Evolutionary conservation across 2,797 vertebrate species (phyloP).

Genomic region (Gymnothorax reevesii): DNA sequence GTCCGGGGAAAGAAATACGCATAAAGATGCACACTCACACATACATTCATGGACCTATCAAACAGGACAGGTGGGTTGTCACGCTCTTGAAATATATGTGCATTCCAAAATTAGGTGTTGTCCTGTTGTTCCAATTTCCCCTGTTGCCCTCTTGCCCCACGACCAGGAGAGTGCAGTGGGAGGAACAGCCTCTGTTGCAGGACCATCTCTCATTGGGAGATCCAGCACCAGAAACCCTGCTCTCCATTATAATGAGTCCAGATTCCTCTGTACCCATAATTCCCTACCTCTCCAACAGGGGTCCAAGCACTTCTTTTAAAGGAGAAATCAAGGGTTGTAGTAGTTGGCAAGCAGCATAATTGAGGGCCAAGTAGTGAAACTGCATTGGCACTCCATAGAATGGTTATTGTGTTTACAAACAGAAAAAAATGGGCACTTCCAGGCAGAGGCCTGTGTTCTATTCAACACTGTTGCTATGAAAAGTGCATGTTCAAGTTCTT

Average conservation of each 20-base stretch:
- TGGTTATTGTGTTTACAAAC: too few relatives aligned
- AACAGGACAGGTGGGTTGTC: background rate
- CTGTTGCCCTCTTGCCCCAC: background rate
- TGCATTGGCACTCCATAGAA: too few relatives aligned
- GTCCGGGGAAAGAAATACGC: background rate
- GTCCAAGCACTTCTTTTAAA: background rate
- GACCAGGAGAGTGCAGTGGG: constrained; percentile 40
- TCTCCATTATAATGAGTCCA: constrained; percentile 62
- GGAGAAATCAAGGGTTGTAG: background rate
- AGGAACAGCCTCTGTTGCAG: constrained; percentile 45
- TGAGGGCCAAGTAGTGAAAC: background rate
- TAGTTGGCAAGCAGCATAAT: background rate
- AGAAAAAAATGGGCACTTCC: too few relatives aligned
- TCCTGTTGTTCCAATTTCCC: background rate
- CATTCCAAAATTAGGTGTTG: background rate
- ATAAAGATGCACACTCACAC: background rate
- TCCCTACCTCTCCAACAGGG: constrained; percentile 35
- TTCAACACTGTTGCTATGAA: too few relatives aligned
- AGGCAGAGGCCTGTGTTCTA: too few relatives aligned
- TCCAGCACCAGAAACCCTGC: constrained; percentile 49
- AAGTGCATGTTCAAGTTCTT: too few relatives aligned
- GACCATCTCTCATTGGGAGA: constrained; percentile 40
- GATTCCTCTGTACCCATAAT: constrained; percentile 59
- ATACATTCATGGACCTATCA: background rate
- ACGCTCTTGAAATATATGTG: background rate